Conservation (phyloP, 2,888 invertebrate species). For the Spodoptera exigua region DNA sequence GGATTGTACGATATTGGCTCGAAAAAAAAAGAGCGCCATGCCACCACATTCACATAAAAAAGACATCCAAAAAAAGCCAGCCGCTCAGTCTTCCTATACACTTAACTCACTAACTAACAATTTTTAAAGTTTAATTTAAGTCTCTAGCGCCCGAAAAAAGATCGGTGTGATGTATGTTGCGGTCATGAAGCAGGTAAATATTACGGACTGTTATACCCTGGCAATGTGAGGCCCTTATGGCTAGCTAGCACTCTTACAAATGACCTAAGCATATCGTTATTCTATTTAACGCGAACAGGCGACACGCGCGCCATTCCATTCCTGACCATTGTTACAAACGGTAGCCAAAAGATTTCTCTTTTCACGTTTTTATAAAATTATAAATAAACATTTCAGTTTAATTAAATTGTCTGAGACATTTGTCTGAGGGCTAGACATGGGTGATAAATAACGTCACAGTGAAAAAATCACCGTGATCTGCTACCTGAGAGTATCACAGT, state of each 20-base stretch:
- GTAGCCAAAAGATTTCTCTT: no score
- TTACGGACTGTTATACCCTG: no score
- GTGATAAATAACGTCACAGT: constrained; percentile 29
- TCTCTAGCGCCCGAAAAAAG: constrained; percentile 14
- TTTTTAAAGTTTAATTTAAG: constrained; percentile 7
- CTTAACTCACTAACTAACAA: constrained; percentile 3
- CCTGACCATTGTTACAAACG: no score
- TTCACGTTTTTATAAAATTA: no score
- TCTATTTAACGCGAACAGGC: no score
- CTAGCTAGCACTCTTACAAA: no score
- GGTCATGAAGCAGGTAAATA: constrained; percentile 6
- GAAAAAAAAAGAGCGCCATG: constrained; percentile 13
- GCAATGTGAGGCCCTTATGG: no score
- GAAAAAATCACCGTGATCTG: constrained; percentile 23
- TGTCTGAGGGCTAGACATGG: constrained; percentile 19
- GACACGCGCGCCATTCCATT: no score
- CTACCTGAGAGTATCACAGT: constrained; percentile 22
- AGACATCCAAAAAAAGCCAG: constrained; percentile 6
- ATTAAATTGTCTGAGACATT: no score
- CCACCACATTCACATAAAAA: constrained; percentile 12
- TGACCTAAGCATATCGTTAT: no score
- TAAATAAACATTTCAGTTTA: no score
- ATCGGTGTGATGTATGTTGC: constrained; percentile 13
- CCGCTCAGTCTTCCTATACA: constrained; percentile 7
- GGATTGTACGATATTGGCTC: constrained; percentile 19